These are phyloP conservation scores for Ambastaia sidthimunki DNA, from an alignment of 2,797 vertebrate species.

Conservation along the genomic window DNA sequence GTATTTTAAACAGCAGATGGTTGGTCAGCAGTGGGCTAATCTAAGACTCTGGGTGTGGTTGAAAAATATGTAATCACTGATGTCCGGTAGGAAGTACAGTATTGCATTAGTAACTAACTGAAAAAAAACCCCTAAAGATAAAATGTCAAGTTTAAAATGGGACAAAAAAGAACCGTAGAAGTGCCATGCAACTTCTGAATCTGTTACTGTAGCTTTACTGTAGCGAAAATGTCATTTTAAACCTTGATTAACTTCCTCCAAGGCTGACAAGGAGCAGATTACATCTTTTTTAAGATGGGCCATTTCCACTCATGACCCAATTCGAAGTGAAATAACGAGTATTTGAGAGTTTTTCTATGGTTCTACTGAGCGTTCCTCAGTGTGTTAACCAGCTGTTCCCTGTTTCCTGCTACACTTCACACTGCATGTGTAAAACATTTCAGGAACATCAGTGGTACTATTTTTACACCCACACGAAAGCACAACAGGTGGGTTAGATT, in stretches of 20 bases:
- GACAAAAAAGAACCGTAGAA: too few relatives aligned
- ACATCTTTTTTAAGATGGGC: neutral
- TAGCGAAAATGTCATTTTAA: neutral
- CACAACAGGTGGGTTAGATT: neutral
- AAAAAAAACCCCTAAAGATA: neutral
- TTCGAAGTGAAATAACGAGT: neutral
- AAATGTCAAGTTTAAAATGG: neutral
- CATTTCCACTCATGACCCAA: neutral
- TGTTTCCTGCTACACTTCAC: slow-evolving; percentile 26
- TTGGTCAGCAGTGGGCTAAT: slow-evolving; percentile 19
- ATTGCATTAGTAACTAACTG: neutral
- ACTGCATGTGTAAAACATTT: slow-evolving; percentile 10
- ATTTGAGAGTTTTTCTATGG: slow-evolving; percentile 3
- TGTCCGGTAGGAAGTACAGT: neutral
- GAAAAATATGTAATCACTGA: neutral
- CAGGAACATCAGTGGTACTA: slow-evolving; percentile 3
- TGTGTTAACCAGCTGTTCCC: slow-evolving; percentile 53
- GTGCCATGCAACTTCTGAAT: too few relatives aligned
- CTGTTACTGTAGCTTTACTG: too few relatives aligned
- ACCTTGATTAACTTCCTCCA: neutral
- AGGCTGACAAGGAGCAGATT: neutral
- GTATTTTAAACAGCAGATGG: slow-evolving; percentile 40
- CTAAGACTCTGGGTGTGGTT: neutral
- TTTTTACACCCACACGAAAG: slow-evolving; percentile 50
- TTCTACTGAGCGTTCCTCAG: slow-evolving; percentile 42